Evolutionary conservation across 2,888 invertebrate genomes (phyloP), one percentile per base, ranked within the genome.

Genomic region (Diachrysia chrysitis): DNA sequence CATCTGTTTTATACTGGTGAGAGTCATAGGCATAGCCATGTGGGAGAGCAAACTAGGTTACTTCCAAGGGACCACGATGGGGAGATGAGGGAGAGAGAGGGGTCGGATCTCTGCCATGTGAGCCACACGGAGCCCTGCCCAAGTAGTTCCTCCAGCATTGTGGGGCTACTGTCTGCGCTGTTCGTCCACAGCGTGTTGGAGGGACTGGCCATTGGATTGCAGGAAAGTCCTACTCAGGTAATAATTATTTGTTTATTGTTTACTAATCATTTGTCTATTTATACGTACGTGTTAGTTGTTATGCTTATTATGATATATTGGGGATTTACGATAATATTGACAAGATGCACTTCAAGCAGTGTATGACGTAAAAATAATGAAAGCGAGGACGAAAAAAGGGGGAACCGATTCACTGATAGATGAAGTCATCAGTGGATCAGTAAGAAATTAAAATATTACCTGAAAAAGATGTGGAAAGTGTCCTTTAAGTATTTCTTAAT

Each of bases 201-300:
- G 87, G 98, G 98, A 1, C 87, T 98, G 61, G 98, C 98, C 0
- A 97, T 98, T 82, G 98, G 98, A 0, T 92, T 98, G 46, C 98
- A 98, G 88, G 95, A 95, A 64, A 94, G 95, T 16, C 86, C 96
- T 16, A 90, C 96, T 2, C 96, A 96, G 94, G 97, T 97, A 87
- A 75, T 76, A 71, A 1, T 0, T 12, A 35, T 58, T 54, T 0
- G 23, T 53, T 48, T 7, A 19, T 10, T 48, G 48, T 19, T 17
- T 48, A 48, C 5, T 9, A 10, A 19, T 32, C 10, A 32, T 17
- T 10, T 19, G 9, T 9, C 19, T 48, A 48, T 32, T 32, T 32
- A 48, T 19, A 10, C 17, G 2, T 19, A 4, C 5, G 19, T 19
- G 19, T 10, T 48, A 10, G 19, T 19, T 10, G 17, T 10, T 7